phyloP scores from a whole-genome alignment of 2,113 vertebrate species.

The Balaenoptera acutorostrata region DNA sequence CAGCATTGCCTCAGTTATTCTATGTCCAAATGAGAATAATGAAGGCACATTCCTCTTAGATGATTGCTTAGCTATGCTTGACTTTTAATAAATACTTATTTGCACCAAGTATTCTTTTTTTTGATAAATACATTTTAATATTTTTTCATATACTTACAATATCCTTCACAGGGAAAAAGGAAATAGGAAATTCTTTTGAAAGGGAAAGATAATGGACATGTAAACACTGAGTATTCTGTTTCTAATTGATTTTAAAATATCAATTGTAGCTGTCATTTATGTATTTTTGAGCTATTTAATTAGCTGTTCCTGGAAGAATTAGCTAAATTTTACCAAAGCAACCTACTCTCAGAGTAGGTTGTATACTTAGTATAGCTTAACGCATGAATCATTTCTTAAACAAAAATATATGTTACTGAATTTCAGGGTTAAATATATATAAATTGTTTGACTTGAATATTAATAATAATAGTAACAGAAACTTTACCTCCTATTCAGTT shows the following conservation, averaged over 20 bases:
- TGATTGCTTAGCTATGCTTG: not conserved
- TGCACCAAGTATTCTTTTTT: not conserved
- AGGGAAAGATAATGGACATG: too few species aligned
- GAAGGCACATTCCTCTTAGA: not conserved
- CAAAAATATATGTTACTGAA: not conserved
- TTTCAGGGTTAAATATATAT: not conserved
- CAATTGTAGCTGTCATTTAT: not conserved
- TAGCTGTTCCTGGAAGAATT: not conserved
- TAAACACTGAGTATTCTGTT: not conserved
- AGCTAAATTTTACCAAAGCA: not conserved
- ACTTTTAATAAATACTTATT: not conserved
- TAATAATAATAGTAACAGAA: not conserved
- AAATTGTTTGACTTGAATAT: not conserved
- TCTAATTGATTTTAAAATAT: not conserved
- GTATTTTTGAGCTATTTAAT: not conserved
- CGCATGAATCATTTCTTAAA: not conserved
- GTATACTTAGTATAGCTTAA: not conserved
- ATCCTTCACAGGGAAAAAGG: too few species aligned
- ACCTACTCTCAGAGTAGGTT: not conserved
- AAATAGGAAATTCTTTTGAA: too few species aligned
- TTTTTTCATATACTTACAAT: too few species aligned
- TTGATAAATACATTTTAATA: too few species aligned
- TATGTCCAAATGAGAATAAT: not conserved
- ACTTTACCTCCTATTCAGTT: not conserved
- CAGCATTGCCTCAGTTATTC: not conserved